Conservation (phyloP, 1,140 invertebrate genomes). For the Achatina immaculata region DNA sequence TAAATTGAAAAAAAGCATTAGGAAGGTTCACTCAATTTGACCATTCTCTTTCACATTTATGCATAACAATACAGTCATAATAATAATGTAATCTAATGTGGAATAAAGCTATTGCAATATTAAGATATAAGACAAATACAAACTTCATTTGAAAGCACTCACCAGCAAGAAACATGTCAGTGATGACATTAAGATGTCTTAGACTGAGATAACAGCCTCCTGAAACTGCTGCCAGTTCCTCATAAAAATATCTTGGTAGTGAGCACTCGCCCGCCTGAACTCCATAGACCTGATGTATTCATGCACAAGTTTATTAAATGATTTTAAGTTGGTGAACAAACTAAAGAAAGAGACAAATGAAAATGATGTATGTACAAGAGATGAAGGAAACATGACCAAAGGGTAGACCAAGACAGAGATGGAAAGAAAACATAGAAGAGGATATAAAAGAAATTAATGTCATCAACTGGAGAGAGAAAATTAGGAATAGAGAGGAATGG, state of each 20-base stretch:
- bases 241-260: constrained; percentile 48
- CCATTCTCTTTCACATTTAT: background rate
- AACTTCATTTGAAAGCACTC: constrained; percentile 13
- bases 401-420: too few relatives aligned
- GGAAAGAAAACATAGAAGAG: too few relatives aligned
- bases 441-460: too few relatives aligned
- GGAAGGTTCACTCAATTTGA: background rate
- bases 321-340: too few relatives aligned
- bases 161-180: constrained; percentile 68
- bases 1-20: background rate
- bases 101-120: background rate
- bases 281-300: constrained; percentile 63
- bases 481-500: too few relatives aligned
- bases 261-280: constrained; percentile 50
- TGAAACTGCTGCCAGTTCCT: constrained; percentile 57
- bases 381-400: too few relatives aligned
- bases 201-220: constrained; percentile 58
- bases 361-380: too few relatives aligned
- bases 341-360: too few relatives aligned
- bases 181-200: constrained; percentile 61
- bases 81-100: background rate
- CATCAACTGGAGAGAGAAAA: too few relatives aligned
- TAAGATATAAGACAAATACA: background rate
- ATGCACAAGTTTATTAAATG: constrained; percentile 4
- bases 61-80: background rate